Conservation (phyloP, 2,113 vertebrate genomes). For the Alexandromys fortis region DNA sequence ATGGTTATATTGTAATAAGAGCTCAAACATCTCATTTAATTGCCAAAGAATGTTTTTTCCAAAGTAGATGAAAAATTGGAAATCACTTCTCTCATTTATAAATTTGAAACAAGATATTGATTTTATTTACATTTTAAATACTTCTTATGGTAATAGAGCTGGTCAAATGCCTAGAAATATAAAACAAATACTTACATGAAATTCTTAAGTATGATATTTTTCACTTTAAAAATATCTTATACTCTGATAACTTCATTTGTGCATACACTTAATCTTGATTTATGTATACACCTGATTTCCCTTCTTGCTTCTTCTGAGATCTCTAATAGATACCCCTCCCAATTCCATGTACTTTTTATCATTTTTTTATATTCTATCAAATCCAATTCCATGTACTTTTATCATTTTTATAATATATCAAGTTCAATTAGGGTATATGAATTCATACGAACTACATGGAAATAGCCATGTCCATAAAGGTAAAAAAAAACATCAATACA, state of each 20-base stretch:
- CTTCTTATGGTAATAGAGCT: neutral
- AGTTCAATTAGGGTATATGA: neutral
- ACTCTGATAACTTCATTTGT: neutral
- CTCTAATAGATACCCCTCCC: neutral
- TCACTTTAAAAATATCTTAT: neutral
- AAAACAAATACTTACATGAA: neutral
- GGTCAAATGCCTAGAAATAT: neutral
- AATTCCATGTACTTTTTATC: neutral
- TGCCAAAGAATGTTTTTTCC: neutral
- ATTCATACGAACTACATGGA: neutral
- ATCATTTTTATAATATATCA: neutral
- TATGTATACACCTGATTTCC: no score
- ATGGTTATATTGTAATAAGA: neutral
- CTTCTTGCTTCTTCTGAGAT: neutral
- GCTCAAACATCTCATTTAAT: conserved; percentile 5
- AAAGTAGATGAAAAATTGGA: neutral
- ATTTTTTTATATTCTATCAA: neutral
- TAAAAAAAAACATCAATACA: neutral
- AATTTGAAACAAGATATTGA: conserved; percentile 3
- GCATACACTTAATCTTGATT: neutral
- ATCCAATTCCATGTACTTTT: neutral
- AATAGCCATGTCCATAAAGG: neutral
- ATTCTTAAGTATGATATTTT: neutral
- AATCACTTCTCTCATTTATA: neutral
- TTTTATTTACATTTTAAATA: conserved; percentile 49